Percentiles rank a stretch among this genome's conserved stretches.
These are phyloP conservation scores for Sebastolobus altivelis DNA, from an alignment of 2,797 vertebrate genomes.

Conservation along the genomic window DNA sequence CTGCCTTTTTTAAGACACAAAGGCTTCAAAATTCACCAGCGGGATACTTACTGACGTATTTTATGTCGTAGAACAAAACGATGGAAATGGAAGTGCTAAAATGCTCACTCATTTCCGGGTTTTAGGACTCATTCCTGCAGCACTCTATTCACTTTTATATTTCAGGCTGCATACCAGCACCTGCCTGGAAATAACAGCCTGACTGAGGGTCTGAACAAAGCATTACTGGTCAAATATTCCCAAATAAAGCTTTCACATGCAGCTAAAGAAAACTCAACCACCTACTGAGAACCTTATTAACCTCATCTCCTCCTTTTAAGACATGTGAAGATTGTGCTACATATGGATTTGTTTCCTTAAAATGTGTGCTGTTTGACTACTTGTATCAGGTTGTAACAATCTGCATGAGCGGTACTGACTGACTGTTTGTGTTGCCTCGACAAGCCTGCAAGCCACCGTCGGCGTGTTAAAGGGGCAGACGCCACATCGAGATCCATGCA, in stretches of 20 bases:
- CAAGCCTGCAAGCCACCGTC: neutral
- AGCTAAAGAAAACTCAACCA: neutral
- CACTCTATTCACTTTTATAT: neutral
- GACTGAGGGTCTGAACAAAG: neutral
- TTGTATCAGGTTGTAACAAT: neutral
- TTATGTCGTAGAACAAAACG: no score
- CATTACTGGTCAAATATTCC: constrained; percentile 1
- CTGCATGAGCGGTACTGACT: neutral
- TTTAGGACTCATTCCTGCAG: no score
- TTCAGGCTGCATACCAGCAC: neutral
- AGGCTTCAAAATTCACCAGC: no score
- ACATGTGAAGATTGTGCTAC: constrained; percentile 34
- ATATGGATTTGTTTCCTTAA: constrained; percentile 25
- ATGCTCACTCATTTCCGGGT: no score
- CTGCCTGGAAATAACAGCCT: constrained; percentile 2
- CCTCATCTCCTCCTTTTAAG: neutral
- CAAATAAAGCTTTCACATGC: constrained; percentile 7
- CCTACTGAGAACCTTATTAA: neutral
- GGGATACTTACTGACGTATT: no score
- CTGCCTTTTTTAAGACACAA: no score
- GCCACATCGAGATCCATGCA: constrained; percentile 38
- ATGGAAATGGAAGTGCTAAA: no score
- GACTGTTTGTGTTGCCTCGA: constrained; percentile 15
- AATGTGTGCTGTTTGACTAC: neutral
- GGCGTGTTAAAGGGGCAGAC: constrained; percentile 1